These are phyloP conservation scores for Saccostrea glomerata DNA, from an alignment of 1,140 invertebrate species.

Conservation along the genomic window DNA sequence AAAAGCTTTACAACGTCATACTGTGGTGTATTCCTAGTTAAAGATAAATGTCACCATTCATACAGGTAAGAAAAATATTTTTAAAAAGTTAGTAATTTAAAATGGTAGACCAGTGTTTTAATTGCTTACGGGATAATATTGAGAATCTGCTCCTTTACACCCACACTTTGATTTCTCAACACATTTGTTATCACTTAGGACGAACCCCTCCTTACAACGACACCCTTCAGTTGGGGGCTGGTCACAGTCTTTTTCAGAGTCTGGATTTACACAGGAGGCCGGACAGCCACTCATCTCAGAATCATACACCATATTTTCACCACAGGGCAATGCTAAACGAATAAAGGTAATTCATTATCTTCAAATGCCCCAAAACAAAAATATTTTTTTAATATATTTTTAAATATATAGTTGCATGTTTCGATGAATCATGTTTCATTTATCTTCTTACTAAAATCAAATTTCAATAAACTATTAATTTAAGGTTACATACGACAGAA, in stretches of 20 bases:
- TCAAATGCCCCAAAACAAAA: too few relatives aligned
- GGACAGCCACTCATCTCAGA: constrained; percentile 53
- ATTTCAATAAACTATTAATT: not conserved
- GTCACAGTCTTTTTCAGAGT: constrained; percentile 43
- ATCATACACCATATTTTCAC: constrained; percentile 53
- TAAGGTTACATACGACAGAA: constrained; percentile 54
- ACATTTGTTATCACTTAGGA: constrained; percentile 59
- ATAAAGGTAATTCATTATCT: not conserved
- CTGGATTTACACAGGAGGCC: constrained; percentile 45
- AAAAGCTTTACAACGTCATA: too few relatives aligned
- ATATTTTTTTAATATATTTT: too few relatives aligned
- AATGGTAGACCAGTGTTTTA: not conserved
- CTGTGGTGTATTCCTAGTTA: not conserved
- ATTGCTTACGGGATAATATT: constrained; percentile 54
- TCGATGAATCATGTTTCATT: too few relatives aligned
- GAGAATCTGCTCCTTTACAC: constrained; percentile 38
- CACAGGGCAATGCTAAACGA: constrained; percentile 46
- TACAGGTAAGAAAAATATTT: not conserved
- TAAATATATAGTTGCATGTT: too few relatives aligned
- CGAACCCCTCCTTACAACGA: constrained; percentile 52
- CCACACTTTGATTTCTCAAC: constrained; percentile 54
- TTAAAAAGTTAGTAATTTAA: not conserved
- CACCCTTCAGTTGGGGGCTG: constrained; percentile 55
- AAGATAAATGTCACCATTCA: not conserved
- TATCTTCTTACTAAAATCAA: not conserved